Evolutionary conservation across 2,888 invertebrate species (phyloP), one percentile per base, ranked within the genome.

Genomic region (Mimumesa dahlbomi): DNA sequence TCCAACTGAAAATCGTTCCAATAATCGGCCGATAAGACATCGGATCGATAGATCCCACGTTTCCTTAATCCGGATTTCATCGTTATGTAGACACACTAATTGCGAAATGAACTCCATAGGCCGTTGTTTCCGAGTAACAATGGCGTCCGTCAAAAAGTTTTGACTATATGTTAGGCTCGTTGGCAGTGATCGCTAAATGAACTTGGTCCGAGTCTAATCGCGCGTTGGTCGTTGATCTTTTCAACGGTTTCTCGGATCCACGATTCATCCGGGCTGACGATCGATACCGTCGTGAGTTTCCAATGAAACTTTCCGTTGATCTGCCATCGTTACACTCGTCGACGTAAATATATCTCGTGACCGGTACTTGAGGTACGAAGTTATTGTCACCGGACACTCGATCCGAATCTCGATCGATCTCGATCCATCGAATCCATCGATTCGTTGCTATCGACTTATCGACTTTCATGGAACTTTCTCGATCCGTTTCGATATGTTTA

Each of bases 111-210:
- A 46, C 22, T 4, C 43, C n/a, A 36, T 63, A 69, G 70, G 70
- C 70, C 73, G 65, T 62, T 16, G 18, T 52, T 57, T 36, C 16
- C 29, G 21, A 11, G 19, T 34, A 16, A 21, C 13, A 45, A 14
- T n/a, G 25, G 52, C 18, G 36, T 52, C 49, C 54, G 42, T 34
- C 46, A 50, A 62, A 52, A 73, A 58, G 62, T 34, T 67, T 58
- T 52, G 43, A 63, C 36, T 66, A 71, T n/a, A n/a, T 50, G 43
- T 73, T 68, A 71, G 58, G 58, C 72, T 80, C 67, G 34, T 57
- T 76, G 83, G 81, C 81, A 81, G 81, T 83, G 78, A 64, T 77
- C 73, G 69, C 73, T 82, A 75, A n/a, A n/a, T 63, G 68, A 79
- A 67, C 77, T 81, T 83, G 83, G 77, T 78, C 79, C 77, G 71